These are phyloP conservation scores for Anser cygnoides DNA, from an alignment of 2,113 vertebrate genomes.

Conservation along the genomic window DNA sequence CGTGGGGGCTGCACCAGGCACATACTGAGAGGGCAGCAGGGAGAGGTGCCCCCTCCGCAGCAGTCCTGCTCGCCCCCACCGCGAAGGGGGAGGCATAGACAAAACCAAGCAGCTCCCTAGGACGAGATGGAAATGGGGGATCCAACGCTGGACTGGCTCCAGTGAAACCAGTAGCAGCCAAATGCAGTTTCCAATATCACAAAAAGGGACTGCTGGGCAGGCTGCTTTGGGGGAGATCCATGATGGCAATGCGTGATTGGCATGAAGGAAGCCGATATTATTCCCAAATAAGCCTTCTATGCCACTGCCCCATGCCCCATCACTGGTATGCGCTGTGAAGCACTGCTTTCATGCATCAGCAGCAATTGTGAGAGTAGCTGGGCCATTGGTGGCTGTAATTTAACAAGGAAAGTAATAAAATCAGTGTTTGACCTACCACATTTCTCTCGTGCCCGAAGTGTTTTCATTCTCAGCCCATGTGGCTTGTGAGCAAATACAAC, in stretches of 20 bases:
- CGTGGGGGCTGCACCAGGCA: fast-evolving
- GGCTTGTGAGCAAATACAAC: neutral
- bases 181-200: fast-evolving
- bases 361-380: neutral
- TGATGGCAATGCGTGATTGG: fast-evolving
- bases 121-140: fast-evolving
- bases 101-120: too few relatives aligned
- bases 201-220: fast-evolving
- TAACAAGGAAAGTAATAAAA: slow-evolving; percentile 8
- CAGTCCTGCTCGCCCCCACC: too few relatives aligned
- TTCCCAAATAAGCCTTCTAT: neutral
- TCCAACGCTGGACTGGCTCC: fast-evolving
- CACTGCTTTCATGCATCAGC: neutral
- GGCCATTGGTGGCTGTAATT: neutral
- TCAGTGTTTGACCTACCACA: neutral
- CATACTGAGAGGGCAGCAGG: fast-evolving
- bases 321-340: fast-evolving
- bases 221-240: fast-evolving
- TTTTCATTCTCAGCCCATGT: neutral
- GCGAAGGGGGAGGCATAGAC: too few relatives aligned
- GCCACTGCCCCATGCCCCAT: neutral
- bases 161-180: neutral
- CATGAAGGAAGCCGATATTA: fast-evolving
- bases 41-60: neutral
- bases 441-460: neutral